phyloP scores from a whole-genome alignment of 2,113 vertebrate genomes.

The Pica pica region DNA sequence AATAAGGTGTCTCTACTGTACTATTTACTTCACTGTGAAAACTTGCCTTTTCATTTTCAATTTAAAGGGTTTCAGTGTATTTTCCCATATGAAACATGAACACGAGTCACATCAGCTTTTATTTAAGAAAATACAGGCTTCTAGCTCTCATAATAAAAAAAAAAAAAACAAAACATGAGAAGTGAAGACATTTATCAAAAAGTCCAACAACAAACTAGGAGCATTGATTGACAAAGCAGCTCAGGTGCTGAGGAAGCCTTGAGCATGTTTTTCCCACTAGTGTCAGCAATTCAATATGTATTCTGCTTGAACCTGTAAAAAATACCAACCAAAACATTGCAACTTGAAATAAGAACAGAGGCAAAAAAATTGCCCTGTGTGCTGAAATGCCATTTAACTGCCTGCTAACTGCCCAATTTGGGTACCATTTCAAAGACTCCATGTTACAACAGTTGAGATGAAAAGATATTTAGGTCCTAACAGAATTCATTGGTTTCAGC shows the following conservation, averaged over 20 bases:
- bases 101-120: background rate
- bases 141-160: background rate
- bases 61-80: background rate
- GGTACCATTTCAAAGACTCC: background rate
- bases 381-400: background rate
- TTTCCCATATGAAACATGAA: background rate
- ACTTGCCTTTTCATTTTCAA: background rate
- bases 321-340: background rate
- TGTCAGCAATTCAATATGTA: background rate
- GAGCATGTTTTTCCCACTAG: background rate
- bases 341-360: background rate
- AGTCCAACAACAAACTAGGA: background rate
- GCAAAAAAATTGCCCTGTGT: background rate
- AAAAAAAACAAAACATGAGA: background rate
- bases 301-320: background rate
- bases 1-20: background rate
- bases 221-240: background rate
- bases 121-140: background rate
- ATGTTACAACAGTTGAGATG: background rate
- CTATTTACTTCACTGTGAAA: background rate
- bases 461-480: background rate
- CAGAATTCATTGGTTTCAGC: background rate
- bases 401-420: background rate
- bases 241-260: background rate
- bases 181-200: background rate